Percentiles rank a stretch among this genome's conserved stretches.
These are phyloP conservation scores for Spinibarbus caldwelli DNA, from an alignment of 2,797 vertebrate species.

Conservation along the genomic window DNA sequence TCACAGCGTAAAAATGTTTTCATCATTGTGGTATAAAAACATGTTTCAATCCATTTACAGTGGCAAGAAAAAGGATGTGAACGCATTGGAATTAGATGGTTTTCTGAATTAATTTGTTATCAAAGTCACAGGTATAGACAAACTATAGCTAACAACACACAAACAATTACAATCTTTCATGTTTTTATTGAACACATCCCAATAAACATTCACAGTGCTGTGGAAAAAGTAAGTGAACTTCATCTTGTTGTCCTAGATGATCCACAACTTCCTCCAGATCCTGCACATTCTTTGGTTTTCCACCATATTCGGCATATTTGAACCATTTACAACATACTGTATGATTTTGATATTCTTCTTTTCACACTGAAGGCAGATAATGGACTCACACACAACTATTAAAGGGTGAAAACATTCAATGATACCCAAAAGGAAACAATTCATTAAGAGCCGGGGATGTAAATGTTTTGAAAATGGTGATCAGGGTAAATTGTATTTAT, in stretches of 20 bases:
- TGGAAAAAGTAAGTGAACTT: neutral
- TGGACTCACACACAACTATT: neutral
- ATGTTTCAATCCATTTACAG: neutral
- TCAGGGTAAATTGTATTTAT: neutral
- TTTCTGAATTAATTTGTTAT: neutral
- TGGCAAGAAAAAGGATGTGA: neutral
- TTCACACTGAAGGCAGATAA: neutral
- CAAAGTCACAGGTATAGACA: neutral
- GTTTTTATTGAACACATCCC: neutral
- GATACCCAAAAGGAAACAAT: neutral
- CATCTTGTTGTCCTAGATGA: neutral
- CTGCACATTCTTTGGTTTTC: neutral
- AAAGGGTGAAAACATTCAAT: neutral
- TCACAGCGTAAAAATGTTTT: neutral
- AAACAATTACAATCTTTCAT: neutral
- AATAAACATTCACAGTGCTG: neutral
- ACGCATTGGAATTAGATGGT: neutral
- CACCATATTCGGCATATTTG: neutral
- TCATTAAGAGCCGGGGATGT: neutral
- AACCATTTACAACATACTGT: neutral
- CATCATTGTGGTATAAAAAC: neutral
- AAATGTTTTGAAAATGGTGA: neutral
- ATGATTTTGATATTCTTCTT: neutral
- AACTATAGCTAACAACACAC: neutral
- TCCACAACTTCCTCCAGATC: neutral